Conservation (phyloP, 2,888 invertebrate species). For the Fabriciana adippe region DNA sequence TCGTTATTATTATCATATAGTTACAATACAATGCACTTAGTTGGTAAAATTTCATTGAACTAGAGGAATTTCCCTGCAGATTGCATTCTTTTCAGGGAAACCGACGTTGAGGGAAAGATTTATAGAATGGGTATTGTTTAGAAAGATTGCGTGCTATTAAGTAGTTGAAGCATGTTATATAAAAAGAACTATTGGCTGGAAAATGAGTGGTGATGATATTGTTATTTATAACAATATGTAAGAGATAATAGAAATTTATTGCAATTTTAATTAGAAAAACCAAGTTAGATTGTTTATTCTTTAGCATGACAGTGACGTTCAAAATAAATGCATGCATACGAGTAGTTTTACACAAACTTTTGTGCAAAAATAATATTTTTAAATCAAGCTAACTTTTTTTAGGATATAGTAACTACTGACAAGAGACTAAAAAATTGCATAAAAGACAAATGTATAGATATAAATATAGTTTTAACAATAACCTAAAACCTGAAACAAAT, state of each 20-base stretch:
- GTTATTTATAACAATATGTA: conserved; percentile 2
- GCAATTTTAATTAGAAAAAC: neutral
- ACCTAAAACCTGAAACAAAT: too few species aligned
- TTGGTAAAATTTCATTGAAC: conserved; percentile 3
- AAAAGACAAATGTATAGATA: too few species aligned
- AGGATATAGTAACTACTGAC: too few species aligned
- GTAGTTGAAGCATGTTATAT: conserved; percentile 13
- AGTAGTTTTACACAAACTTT: too few species aligned
- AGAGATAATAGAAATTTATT: conserved; percentile 10
- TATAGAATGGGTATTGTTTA: conserved; percentile 12
- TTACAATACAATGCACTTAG: neutral
- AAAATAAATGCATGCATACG: too few species aligned
- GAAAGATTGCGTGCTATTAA: conserved; percentile 14
- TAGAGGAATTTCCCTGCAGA: neutral
- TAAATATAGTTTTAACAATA: too few species aligned
- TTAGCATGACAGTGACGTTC: too few species aligned
- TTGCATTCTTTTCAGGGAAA: neutral
- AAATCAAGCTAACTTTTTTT: too few species aligned
- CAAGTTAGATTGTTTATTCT: too few species aligned
- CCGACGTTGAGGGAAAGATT: conserved; percentile 15
- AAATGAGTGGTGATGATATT: conserved; percentile 12
- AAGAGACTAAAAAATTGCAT: too few species aligned
- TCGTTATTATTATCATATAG: neutral
- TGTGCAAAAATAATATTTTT: too few species aligned
- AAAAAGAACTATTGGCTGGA: conserved; percentile 20